Base-by-base conservation (phyloP, 2,888 invertebrate genomes). In the Acrocyrtus sp. region DNA sequence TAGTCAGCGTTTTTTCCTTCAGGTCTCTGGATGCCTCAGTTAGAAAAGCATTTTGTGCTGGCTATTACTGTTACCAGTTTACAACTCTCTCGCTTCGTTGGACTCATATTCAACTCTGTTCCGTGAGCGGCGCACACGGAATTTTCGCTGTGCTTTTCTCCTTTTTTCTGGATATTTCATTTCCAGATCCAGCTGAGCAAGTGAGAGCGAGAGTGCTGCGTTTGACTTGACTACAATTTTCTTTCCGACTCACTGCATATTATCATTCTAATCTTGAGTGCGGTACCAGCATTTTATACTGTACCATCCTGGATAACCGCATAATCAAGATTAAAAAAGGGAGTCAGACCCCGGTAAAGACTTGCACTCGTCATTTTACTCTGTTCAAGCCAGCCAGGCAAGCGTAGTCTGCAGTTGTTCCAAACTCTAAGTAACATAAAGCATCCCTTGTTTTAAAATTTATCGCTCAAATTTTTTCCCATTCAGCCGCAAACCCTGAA, bases 111-210 rank as follows among this genome's bases (percentile, higher is more conserved):
- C 34, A 34, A 34, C 6, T 12, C 12, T n/a, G n/a, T n/a, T n/a
- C n/a, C n/a, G 5, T 12, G 12, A 34, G 34, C 34, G 34, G 5
- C 34, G 34, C 34, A 34, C 12, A 34, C 34, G 34, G 12, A 12
- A 5, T 34, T 8, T 34, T 34, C 34, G 6, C 5, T 12, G 5
- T 5, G 34, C 34, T 34, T 8, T 34, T 34, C 34, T 12, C 5
- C 34, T 34, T 5, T 24, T 43, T 43, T 47, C 47, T 60, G 21
- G 47, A 47, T 60, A 60, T 45, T 57, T 39, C 43, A 24, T 57
- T 57, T 60, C 60, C 60, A 60, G 60, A 50, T 61, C 50, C 61
- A 61, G 61, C 61, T 50, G 50, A 27, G 39, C 48, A 17, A 62
- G 24, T n/a, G 39, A 51, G 48, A 50, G 39, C 39, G 62, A 62